Percentiles rank a stretch among this genome's conserved stretches.
These are phyloP conservation scores for Chaetops frenatus DNA, from an alignment of 2,113 vertebrate genomes.

Conservation along the genomic window DNA sequence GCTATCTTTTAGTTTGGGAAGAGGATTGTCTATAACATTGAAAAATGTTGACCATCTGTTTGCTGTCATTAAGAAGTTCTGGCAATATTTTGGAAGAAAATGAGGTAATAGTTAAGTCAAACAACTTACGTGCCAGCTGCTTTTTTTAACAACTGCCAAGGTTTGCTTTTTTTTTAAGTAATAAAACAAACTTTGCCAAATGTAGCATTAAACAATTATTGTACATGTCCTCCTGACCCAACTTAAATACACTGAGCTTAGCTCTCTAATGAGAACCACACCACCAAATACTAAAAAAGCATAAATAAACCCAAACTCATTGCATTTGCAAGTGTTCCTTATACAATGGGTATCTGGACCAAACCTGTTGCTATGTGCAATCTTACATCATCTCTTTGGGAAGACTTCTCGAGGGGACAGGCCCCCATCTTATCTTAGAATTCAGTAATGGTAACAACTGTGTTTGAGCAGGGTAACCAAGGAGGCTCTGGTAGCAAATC, in stretches of 20 bases:
- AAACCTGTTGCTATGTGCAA: not conserved
- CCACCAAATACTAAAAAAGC: not conserved
- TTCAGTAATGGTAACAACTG: not conserved
- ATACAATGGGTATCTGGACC: not conserved
- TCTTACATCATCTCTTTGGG: not conserved
- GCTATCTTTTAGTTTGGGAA: constrained; percentile 22
- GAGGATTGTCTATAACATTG: constrained; percentile 33
- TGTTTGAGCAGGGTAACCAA: not conserved
- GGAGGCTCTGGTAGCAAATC: not conserved
- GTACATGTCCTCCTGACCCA: constrained; percentile 12
- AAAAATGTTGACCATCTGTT: constrained; percentile 51
- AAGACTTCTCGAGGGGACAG: not conserved
- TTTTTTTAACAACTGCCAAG: constrained; percentile 55
- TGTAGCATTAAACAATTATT: constrained; percentile 47
- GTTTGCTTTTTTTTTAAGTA: not conserved
- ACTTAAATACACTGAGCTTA: not conserved
- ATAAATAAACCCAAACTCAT: not conserved
- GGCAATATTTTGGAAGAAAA: constrained; percentile 60
- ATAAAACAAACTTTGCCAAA: constrained; percentile 47
- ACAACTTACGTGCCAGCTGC: constrained; percentile 36
- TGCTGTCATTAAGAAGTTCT: constrained; percentile 34
- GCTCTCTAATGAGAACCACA: not conserved
- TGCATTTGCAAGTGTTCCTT: not conserved
- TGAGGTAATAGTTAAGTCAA: constrained; percentile 64
- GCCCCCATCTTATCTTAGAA: not conserved